A percentile compares a stretch with the other conserved stretches of the same genome.
phyloP scores from a whole-genome alignment of 2,888 invertebrate species.

The Terebella lapidaria region DNA sequence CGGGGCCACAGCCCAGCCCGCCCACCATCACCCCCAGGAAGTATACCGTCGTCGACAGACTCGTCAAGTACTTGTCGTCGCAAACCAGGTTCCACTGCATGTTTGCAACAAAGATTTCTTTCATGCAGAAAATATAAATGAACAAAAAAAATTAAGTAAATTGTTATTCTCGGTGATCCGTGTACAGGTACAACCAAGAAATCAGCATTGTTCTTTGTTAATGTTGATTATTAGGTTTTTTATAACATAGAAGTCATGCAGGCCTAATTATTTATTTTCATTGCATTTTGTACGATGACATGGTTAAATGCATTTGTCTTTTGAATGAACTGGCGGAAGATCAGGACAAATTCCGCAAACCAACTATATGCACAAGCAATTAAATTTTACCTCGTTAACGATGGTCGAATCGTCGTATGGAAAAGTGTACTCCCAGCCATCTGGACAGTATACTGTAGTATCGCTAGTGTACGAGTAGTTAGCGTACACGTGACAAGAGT shows the following conservation, averaged over 20 bases:
- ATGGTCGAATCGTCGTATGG: constrained; percentile 2
- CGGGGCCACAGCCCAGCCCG: constrained; percentile 36
- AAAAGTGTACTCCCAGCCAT: constrained; percentile 2
- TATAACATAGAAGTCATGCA: no score
- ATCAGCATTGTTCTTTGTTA: no score
- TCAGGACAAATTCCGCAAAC: no score
- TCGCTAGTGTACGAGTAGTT: constrained; percentile 2
- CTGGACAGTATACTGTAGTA: neutral
- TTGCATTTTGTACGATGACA: no score
- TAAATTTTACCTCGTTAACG: constrained; percentile 11
- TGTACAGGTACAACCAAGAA: no score
- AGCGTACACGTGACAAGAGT: constrained; percentile 6
- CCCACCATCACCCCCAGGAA: constrained; percentile 42
- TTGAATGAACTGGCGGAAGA: no score
- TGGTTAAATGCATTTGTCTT: no score
- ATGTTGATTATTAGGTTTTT: no score
- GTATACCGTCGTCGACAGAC: constrained; percentile 36
- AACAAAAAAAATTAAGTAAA: neutral
- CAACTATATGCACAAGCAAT: no score
- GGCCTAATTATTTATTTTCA: no score
- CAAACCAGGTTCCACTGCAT: constrained; percentile 40
- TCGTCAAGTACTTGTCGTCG: constrained; percentile 25
- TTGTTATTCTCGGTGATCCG: neutral
- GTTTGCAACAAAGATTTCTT: no score
- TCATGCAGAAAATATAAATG: no score